These are phyloP conservation scores for Lampris incognitus DNA, from an alignment of 2,113 vertebrate species.

Conservation along the genomic window DNA sequence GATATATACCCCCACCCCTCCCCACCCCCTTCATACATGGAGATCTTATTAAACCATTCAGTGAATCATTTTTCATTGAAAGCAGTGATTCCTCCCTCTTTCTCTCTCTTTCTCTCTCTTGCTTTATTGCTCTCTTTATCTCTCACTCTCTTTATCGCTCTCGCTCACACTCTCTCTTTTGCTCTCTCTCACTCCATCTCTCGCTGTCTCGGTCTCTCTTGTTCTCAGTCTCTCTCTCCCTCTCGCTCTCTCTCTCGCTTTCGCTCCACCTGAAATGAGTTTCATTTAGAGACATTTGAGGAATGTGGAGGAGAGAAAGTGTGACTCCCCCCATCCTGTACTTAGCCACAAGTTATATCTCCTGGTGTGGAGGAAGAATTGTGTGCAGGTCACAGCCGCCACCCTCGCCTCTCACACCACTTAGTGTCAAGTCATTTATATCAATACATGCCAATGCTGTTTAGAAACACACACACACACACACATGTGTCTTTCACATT, in stretches of 20 bases:
- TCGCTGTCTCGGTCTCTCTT: neutral
- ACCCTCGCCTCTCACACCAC: conserved; percentile 5
- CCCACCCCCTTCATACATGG: no score
- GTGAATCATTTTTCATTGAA: no score
- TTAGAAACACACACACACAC: neutral
- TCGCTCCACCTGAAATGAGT: neutral
- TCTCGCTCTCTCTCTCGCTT: no score
- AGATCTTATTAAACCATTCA: no score
- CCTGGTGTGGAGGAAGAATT: conserved; percentile 30
- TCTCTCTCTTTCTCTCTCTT: neutral
- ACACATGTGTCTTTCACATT: neutral
- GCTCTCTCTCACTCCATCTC: neutral
- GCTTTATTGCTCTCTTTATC: no score
- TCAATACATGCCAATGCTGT: conserved; percentile 2
- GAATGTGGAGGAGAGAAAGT: neutral
- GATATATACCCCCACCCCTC: no score
- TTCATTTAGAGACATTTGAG: neutral
- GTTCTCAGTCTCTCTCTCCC: neutral
- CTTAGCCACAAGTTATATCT: conserved; percentile 32
- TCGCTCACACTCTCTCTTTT: neutral
- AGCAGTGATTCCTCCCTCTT: neutral
- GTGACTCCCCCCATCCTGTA: conserved; percentile 14
- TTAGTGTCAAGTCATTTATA: neutral
- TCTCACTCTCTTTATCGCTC: neutral
- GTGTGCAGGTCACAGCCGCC: conserved; percentile 14